These are phyloP conservation scores for Trichonephila clavipes DNA, from an alignment of 1,140 invertebrate genomes.

Conservation along the genomic window DNA sequence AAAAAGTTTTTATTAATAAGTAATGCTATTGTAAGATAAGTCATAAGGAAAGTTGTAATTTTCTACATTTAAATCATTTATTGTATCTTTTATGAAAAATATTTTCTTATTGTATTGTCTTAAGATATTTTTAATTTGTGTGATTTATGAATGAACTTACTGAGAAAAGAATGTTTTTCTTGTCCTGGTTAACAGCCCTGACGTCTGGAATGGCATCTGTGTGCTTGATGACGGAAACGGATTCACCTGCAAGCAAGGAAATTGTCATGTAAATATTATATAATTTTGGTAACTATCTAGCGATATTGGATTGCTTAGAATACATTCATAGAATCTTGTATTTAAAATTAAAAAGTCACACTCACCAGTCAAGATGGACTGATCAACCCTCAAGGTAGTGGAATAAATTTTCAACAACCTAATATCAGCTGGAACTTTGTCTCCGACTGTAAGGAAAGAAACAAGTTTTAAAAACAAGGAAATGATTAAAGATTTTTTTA, in stretches of 20 bases:
- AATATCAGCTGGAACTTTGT: constrained; percentile 99
- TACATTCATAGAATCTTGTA: too few species aligned
- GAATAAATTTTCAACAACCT: constrained; percentile 98
- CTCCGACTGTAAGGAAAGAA: constrained; percentile 91
- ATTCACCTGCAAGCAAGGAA: constrained; percentile 86
- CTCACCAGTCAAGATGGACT: constrained; percentile 97
- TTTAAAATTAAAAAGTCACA: not conserved
- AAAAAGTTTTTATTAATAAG: too few species aligned
- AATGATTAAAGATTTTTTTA: too few species aligned
- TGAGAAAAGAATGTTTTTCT: constrained; percentile 97
- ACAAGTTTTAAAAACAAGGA: not conserved
- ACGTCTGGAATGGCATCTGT: constrained; percentile 98
- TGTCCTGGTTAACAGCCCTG: constrained; percentile 98
- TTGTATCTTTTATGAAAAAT: too few species aligned
- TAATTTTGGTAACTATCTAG: not conserved
- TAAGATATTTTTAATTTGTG: too few species aligned
- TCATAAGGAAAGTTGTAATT: too few species aligned
- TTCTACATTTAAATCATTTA: too few species aligned
- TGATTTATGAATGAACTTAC: constrained; percentile 79
- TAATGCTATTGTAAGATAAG: too few species aligned
- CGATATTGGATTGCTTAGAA: not conserved
- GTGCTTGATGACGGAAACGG: constrained; percentile 99
- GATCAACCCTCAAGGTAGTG: constrained; percentile 99
- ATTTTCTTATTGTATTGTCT: too few species aligned
- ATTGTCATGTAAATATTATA: not conserved